Evolutionary conservation across 2,888 invertebrate species (phyloP).

Genomic region (Leptinotarsa juncta): DNA sequence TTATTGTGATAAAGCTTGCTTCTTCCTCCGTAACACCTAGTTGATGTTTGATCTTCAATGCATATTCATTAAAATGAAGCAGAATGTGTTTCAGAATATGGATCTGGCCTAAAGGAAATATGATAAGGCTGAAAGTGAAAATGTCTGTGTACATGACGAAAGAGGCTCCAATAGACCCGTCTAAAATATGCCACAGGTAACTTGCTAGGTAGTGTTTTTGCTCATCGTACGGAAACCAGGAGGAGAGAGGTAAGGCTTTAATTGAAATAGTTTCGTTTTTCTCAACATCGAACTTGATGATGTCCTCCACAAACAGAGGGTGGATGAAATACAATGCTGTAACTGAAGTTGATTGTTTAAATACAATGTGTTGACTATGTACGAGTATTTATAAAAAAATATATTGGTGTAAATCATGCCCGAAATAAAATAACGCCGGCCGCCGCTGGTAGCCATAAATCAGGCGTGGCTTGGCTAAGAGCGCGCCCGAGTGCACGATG

Average conservation of each 20-base stretch:
- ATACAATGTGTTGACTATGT: not conserved
- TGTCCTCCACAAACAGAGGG: slow-evolving; percentile 38
- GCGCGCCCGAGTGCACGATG: too few relatives aligned
- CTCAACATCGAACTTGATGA: slow-evolving; percentile 32
- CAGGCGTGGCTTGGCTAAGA: too few relatives aligned
- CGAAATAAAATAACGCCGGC: too few relatives aligned
- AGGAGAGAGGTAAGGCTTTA: slow-evolving; percentile 44
- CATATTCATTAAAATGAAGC: slow-evolving; percentile 44
- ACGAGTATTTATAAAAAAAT: too few relatives aligned
- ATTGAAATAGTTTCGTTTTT: slow-evolving; percentile 36
- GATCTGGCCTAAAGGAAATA: slow-evolving; percentile 47
- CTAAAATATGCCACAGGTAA: slow-evolving; percentile 45
- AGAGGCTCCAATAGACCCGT: slow-evolving; percentile 46
- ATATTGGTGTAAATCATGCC: too few relatives aligned
- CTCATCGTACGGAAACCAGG: slow-evolving; percentile 50
- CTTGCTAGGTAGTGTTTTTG: slow-evolving; percentile 42
- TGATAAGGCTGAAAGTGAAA: slow-evolving; percentile 47
- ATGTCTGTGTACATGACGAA: slow-evolving; percentile 49
- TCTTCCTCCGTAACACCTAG: slow-evolving; percentile 30
- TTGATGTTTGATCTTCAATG: slow-evolving; percentile 29
- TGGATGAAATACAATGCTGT: slow-evolving; percentile 41
- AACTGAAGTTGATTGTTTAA: slow-evolving; percentile 26
- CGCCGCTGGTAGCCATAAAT: too few relatives aligned
- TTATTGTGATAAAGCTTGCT: slow-evolving; percentile 38
- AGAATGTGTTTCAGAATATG: slow-evolving; percentile 45